Evolutionary conservation across 2,113 vertebrate species (phyloP), one percentile per base, ranked within the genome.

Genomic region (Okapia johnstoni): DNA sequence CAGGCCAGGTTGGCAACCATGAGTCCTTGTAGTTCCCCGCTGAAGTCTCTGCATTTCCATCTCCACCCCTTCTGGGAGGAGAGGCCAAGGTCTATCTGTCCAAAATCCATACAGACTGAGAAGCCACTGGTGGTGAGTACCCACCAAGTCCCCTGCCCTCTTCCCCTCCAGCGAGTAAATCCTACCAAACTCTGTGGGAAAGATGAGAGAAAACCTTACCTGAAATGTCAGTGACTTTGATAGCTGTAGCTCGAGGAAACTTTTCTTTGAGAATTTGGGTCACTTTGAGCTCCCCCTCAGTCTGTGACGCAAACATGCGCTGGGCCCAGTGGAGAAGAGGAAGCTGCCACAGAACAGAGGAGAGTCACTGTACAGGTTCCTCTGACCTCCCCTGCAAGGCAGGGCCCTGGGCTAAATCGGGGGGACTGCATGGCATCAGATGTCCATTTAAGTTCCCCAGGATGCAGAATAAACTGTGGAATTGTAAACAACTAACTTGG

Each of bases 181-280:
- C 43, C 73, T 17, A 60, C 16, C 77, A 76, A 60, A 52, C 13
- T 40, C 55, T 0, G 0, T 7, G 36, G 93, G 43, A 43, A 73
- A 48, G 30, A n/a, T 0, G 23, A 63, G 81, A 77, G 80, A 30
- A 86, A 83, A 79, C 25, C 6, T 97, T 98, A 99, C 99, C 99
- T 96, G 99, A 99, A 89, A 99, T 99, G 96, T 99, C 99, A 40
- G 99, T 99, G 6, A 99, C 99, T 97, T 98, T 99, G 63, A 99
- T 99, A 43, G 98, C 98, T 0, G 99, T 98, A 0, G 99, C 99
- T 7, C 21, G 98, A 2, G 99, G 99, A 80, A 99, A 99, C 76
- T 99, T 99, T 85, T 99, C 99, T 93, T 98, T 99, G 52, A 99
- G 98, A 28, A 99, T 88, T 1, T 96, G 94, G 1, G 95, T 96